These are phyloP conservation scores for Torymus texanus DNA, from an alignment of 2,888 invertebrate genomes.

Conservation along the genomic window DNA sequence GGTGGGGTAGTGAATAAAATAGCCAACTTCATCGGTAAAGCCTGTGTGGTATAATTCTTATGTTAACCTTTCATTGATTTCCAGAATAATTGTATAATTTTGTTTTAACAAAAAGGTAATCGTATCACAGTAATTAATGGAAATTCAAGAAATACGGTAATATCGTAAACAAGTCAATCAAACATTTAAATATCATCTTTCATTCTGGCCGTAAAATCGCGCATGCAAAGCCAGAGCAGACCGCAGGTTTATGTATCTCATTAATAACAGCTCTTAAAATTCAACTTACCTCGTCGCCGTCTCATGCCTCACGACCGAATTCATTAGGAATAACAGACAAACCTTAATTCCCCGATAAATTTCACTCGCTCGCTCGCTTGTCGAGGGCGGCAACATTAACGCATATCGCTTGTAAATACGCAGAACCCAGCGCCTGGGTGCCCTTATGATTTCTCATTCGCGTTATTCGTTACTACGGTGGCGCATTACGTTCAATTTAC, in stretches of 20 bases:
- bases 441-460: constrained; percentile 43
- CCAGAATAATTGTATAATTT: no score
- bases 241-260: neutral
- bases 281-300: neutral
- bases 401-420: constrained; percentile 25
- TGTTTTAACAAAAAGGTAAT: no score
- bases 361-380: neutral
- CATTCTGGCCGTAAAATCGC: no score
- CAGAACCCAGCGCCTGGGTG: neutral
- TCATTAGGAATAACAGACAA: constrained; percentile 33
- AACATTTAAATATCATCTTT: no score
- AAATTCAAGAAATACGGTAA: no score
- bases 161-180: no score
- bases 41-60: neutral
- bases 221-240: no score
- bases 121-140: no score
- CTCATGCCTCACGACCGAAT: constrained; percentile 11
- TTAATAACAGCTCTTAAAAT: constrained; percentile 4
- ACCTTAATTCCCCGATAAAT: constrained; percentile 29
- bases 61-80: no score
- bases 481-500: constrained; percentile 55
- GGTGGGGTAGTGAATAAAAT: constrained; percentile 16
- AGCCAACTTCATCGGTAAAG: neutral
- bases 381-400: constrained; percentile 8
- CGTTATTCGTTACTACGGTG: constrained; percentile 42